Evolutionary conservation across 2,113 vertebrate genomes (phyloP).

Genomic region (Coracopsis vasa): DNA sequence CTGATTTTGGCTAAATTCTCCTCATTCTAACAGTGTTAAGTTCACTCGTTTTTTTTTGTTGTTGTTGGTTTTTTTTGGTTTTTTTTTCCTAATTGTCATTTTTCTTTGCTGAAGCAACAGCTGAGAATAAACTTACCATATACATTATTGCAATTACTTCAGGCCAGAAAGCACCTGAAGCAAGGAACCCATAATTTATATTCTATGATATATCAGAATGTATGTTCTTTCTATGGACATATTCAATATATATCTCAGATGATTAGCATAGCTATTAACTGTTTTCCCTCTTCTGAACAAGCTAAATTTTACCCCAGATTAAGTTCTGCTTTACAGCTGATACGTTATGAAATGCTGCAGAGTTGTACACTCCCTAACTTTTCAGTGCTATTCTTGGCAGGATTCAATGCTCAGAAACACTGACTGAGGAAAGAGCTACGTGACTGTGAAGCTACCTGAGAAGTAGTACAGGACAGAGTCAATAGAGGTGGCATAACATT

Average conservation of each 20-base stretch:
- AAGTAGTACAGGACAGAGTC: background rate
- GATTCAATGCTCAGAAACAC: background rate
- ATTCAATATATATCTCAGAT: background rate
- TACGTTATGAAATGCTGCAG: background rate
- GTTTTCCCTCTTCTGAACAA: background rate
- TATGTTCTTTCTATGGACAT: background rate
- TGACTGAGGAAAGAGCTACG: background rate
- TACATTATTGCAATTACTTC: background rate
- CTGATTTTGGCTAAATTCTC: background rate
- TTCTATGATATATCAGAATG: background rate
- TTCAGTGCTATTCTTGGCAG: background rate
- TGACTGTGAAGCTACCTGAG: background rate
- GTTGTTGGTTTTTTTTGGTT: fast-evolving
- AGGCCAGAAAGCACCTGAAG: background rate
- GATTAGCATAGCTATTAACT: background rate
- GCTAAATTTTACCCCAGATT: background rate
- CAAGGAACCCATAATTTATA: background rate
- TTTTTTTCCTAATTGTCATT: background rate
- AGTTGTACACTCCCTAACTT: background rate
- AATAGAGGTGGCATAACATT: background rate
- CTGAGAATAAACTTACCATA: background rate
- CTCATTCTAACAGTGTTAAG: background rate
- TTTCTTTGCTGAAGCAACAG: background rate
- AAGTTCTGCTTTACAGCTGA: background rate
- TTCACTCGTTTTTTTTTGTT: background rate